phyloP scores from a whole-genome alignment of 2,888 invertebrate genomes.

The Oscheius sp. region DNA sequence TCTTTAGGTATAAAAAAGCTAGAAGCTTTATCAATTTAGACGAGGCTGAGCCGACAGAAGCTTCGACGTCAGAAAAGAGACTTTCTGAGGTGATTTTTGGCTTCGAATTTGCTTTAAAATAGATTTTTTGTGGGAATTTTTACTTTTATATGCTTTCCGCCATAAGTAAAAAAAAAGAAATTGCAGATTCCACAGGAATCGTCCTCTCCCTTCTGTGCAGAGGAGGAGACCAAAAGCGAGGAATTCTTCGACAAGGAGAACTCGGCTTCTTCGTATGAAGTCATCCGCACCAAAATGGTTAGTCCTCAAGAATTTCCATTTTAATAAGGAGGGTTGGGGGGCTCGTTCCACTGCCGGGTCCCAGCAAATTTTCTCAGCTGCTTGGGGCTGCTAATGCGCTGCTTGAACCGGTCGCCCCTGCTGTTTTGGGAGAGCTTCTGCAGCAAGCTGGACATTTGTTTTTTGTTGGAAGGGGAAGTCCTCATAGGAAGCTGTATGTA shows the following conservation, averaged over 20 bases:
- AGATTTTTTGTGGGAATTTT: background rate
- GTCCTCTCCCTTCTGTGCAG: background rate
- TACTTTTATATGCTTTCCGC: background rate
- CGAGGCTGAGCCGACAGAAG: slow-evolving; percentile 26
- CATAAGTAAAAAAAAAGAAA: background rate
- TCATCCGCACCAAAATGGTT: slow-evolving; percentile 61
- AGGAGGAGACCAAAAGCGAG: background rate
- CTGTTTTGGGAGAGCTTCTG: too few relatives aligned
- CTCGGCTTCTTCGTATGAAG: slow-evolving; percentile 47
- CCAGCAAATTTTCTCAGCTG: background rate
- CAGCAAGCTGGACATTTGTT: too few relatives aligned
- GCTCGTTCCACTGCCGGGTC: background rate
- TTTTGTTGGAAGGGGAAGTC: too few relatives aligned
- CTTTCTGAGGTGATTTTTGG: slow-evolving; percentile 22
- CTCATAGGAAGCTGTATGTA: too few relatives aligned
- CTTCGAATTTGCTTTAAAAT: background rate
- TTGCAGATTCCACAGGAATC: slow-evolving; percentile 10
- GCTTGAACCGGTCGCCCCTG: background rate
- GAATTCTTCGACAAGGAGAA: slow-evolving; percentile 27
- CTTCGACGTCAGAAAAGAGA: slow-evolving; percentile 18
- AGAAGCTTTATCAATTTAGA: slow-evolving; percentile 65
- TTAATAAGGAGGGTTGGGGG: background rate
- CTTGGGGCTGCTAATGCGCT: background rate
- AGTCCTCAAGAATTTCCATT: slow-evolving; percentile 29
- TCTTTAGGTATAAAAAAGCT: slow-evolving; percentile 62